Percentiles rank a stretch among this genome's conserved stretches.
These are phyloP conservation scores for Euthynnus affinis DNA, from an alignment of 2,797 vertebrate species.

Conservation along the genomic window DNA sequence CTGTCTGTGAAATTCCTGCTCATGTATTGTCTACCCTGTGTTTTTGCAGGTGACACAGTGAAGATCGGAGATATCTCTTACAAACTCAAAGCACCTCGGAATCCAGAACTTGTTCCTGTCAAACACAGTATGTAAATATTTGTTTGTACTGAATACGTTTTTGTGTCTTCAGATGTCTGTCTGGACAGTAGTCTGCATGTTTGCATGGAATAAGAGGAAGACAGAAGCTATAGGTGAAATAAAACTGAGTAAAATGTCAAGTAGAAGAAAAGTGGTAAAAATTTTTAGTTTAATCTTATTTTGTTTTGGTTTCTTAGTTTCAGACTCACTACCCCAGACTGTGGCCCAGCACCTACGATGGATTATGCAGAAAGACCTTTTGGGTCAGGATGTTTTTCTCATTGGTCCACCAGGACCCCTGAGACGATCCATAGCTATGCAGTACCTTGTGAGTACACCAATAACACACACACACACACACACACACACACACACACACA, in stretches of 20 bases:
- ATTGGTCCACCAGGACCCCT: conserved; percentile 97
- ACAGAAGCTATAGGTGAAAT: neutral
- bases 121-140: conserved; percentile 91
- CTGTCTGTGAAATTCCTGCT: neutral
- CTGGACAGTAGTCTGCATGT: neutral
- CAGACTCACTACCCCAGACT: conserved; percentile 89
- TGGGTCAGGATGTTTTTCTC: conserved; percentile 97
- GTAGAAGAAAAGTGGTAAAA: neutral
- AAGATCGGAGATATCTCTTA: conserved; percentile 94
- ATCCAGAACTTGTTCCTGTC: conserved; percentile 95
- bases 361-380: conserved; percentile 99
- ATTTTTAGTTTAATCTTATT: neutral
- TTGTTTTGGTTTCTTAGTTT: conserved; percentile 79
- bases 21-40: conserved; percentile 12
- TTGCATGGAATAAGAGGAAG: neutral
- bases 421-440: conserved; percentile 96
- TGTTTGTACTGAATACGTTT: neutral
- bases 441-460: conserved; percentile 91
- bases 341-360: conserved; percentile 94
- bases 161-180: neutral
- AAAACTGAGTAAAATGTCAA: neutral
- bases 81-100: conserved; percentile 91
- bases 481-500: neutral
- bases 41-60: conserved; percentile 90
- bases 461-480: neutral